Base-by-base conservation (phyloP, 92 coral and sea anemone species). In the Umimayanthus kanabou region DNA sequence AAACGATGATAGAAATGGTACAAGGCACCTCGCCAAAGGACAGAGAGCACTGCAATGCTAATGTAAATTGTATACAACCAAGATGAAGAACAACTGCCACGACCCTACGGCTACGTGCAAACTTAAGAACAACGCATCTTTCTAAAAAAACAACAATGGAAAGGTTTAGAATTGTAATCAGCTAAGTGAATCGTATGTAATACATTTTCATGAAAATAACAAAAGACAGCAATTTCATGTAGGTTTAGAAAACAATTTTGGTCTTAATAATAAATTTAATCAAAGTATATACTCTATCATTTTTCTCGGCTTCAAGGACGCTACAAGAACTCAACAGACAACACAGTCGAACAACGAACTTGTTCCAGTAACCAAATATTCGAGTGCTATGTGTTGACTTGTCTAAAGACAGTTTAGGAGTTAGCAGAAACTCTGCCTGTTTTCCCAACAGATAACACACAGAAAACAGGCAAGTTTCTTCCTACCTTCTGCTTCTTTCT, bases 401-500 rank as follows among this genome's bases (percentile, higher is more conserved):
- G 82, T 53, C n/a, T 28, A 78, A 49, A 45, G 66, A 25, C 28
- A 80, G n/a, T 20, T 23, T 14, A 9, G 16, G 29, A 39, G 22
- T 70, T 3, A 3, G 37, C 14, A 70, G 50, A 39, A 22, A 15
- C 9, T 23, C 58, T 49, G 58, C 29, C 39, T 5, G 28, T 1
- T 85, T 22, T 73, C 26, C 1, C 8, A 40, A 45, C 20, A 40
- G 15, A 72, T 16, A 22, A 9, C 15, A 69, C 45, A 70, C 26
- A 45, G 47, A 67, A 43, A 40, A 39, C 13, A 33, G 29, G 3
- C 15, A 37, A 33, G 55, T 64, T 23, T n/a, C 20, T 39, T 22
- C 40, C 26, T 29, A 83, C 91, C 87, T 90, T 94, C 88, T 77
- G 90, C 47, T 74, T 85, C 73, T 80, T 90, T 45, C 74, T 82